These are phyloP conservation scores for Bombus cullumanus DNA, from an alignment of 1,140 invertebrate species.

Conservation along the genomic window DNA sequence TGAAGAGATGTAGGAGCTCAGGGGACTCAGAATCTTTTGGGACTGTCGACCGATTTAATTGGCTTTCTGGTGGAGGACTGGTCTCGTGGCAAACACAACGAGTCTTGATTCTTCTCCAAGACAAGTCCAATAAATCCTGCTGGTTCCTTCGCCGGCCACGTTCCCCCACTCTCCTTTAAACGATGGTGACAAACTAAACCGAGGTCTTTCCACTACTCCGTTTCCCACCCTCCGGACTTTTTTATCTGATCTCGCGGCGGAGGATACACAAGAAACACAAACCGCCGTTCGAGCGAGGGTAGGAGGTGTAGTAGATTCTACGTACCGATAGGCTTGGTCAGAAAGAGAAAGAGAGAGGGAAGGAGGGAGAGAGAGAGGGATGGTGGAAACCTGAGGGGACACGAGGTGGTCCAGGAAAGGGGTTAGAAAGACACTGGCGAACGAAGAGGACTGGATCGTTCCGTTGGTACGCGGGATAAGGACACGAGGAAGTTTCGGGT, in stretches of 20 bases:
- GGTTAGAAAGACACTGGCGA: slow-evolving; percentile 57
- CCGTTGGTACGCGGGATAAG: slow-evolving; percentile 5
- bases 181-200: slow-evolving; percentile 70
- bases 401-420: slow-evolving; percentile 58
- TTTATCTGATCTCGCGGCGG: slow-evolving; percentile 68
- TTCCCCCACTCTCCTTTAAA: slow-evolving; percentile 44
- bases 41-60: slow-evolving; percentile 72
- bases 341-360: slow-evolving; percentile 14
- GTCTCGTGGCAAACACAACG: slow-evolving; percentile 66
- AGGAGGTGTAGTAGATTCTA: slow-evolving; percentile 62
- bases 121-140: slow-evolving; percentile 71
- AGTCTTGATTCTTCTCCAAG: slow-evolving; percentile 69
- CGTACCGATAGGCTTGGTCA: slow-evolving; percentile 44
- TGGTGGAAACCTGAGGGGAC: not conserved
- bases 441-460: slow-evolving; percentile 1
- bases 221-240: slow-evolving; percentile 45
- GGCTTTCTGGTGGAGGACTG: slow-evolving; percentile 64
- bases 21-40: slow-evolving; percentile 63
- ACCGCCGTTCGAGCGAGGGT: slow-evolving; percentile 28
- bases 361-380: slow-evolving; percentile 5
- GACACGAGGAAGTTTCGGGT: slow-evolving; percentile 32
- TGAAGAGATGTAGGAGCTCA: slow-evolving; percentile 42
- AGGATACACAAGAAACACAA: slow-evolving; percentile 69
- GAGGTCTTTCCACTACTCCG: slow-evolving; percentile 51
- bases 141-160: slow-evolving; percentile 24